These are phyloP conservation scores for Drosophila bipectinata DNA, from an alignment of 1,140 invertebrate species.

Conservation along the genomic window DNA sequence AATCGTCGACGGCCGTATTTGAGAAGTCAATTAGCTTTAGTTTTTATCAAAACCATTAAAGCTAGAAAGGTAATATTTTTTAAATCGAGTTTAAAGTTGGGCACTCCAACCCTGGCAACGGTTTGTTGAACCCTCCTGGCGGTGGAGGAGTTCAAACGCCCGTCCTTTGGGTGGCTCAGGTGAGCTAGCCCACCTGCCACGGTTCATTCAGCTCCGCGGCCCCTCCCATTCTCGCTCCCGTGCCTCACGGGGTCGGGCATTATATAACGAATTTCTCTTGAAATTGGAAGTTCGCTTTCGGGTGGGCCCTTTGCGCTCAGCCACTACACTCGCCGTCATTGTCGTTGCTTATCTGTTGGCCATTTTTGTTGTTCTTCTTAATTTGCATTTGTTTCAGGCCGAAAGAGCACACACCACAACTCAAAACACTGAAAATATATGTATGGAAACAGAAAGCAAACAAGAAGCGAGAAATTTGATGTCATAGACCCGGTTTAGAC, in stretches of 20 bases:
- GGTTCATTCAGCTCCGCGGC: conserved; percentile 22
- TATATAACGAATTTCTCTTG: conserved; percentile 43
- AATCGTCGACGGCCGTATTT: conserved; percentile 1
- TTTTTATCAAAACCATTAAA: too few relatives aligned
- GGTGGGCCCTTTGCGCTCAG: conserved; percentile 8
- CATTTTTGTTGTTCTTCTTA: conserved; percentile 26
- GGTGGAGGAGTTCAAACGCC: conserved; percentile 1
- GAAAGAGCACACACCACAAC: conserved; percentile 37
- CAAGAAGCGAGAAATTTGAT: conserved; percentile 21
- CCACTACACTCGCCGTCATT: conserved; percentile 32
- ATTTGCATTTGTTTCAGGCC: conserved; percentile 68
- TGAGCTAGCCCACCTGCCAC: conserved; percentile 24
- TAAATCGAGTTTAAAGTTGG: neutral
- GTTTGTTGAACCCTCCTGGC: conserved; percentile 35
- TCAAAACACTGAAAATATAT: neutral
- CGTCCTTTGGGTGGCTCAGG: conserved; percentile 6
- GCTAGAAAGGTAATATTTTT: too few relatives aligned
- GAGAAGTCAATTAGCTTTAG: too few relatives aligned
- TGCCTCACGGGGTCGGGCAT: conserved; percentile 18
- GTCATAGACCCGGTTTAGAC: conserved; percentile 48
- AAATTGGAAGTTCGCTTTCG: conserved; percentile 46
- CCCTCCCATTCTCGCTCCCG: neutral
- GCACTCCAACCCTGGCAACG: neutral
- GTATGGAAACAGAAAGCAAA: conserved; percentile 3
- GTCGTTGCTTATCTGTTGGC: conserved; percentile 49